Evolutionary conservation across 2,113 vertebrate genomes (phyloP).

Genomic region (Ailurus styani): DNA sequence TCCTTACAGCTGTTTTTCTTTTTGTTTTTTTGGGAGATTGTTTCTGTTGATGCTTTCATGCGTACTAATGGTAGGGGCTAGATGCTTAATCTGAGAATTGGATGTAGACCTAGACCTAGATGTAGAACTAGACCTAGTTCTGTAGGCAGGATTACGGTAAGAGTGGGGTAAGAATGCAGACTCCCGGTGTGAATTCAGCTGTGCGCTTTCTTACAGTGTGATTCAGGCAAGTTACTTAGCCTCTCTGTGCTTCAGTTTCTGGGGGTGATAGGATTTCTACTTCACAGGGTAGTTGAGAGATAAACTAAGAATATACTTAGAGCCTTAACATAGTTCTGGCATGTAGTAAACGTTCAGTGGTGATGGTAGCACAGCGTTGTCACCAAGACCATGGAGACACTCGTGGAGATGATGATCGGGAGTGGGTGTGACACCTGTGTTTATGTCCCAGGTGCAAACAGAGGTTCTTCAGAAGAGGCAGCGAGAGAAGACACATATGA

Average conservation of each 20-base stretch:
- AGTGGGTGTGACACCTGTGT: not conserved
- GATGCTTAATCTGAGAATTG: not conserved
- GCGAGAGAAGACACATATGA: constrained; percentile 94
- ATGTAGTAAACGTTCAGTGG: not conserved
- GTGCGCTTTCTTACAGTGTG: not conserved
- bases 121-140: not conserved
- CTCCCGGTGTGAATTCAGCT: not conserved
- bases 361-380: not conserved
- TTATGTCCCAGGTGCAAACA: constrained; percentile 88
- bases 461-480: constrained; percentile 96
- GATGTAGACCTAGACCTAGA: not conserved
- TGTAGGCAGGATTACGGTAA: not conserved
- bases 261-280: not conserved
- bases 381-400: not conserved
- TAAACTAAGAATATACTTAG: not conserved
- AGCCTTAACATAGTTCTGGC: not conserved
- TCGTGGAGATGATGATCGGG: not conserved
- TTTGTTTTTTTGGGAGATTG: not conserved
- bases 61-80: not conserved
- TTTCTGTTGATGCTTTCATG: not conserved
- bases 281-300: not conserved
- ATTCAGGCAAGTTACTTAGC: not conserved
- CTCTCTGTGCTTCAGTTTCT: not conserved
- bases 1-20: not conserved
- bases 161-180: not conserved